These are phyloP conservation scores for Papilio protenor DNA, from an alignment of 2,888 invertebrate species.

Conservation along the genomic window DNA sequence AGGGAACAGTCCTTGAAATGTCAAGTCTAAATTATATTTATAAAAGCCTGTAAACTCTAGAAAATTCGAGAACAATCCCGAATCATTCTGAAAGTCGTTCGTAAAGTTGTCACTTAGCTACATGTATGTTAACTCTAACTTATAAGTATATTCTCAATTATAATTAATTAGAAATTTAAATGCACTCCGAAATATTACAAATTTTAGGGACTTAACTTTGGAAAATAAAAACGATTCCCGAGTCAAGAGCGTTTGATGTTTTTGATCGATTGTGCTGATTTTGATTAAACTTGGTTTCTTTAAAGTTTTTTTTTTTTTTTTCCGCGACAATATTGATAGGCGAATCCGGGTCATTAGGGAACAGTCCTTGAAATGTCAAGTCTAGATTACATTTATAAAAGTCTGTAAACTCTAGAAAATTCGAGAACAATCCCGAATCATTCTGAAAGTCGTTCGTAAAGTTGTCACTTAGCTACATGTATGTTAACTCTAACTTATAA, in stretches of 20 bases:
- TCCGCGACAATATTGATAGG: slow-evolving; percentile 59
- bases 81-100: too few species aligned
- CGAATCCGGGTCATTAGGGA: slow-evolving; percentile 54
- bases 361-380: slow-evolving; percentile 35
- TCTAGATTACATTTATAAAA: slow-evolving; percentile 23
- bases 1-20: slow-evolving; percentile 41
- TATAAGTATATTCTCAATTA: not conserved
- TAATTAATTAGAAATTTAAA: not conserved
- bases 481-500: too few species aligned
- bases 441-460: too few species aligned
- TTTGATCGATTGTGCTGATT: too few species aligned
- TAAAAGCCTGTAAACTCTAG: not conserved
- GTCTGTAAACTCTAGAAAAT: not conserved
- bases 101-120: not conserved
- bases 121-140: too few species aligned
- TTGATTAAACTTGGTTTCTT: too few species aligned
- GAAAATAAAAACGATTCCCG: not conserved
- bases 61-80: slow-evolving; percentile 4
- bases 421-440: slow-evolving; percentile 2
- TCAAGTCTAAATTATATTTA: slow-evolving; percentile 26
- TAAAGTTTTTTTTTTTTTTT: slow-evolving; percentile 52
- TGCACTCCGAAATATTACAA: not conserved
- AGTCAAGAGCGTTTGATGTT: too few species aligned
- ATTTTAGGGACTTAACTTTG: not conserved
- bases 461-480: not conserved